Conservation (phyloP, 2,113 vertebrate species). For the Laterallus jamaicensis region DNA sequence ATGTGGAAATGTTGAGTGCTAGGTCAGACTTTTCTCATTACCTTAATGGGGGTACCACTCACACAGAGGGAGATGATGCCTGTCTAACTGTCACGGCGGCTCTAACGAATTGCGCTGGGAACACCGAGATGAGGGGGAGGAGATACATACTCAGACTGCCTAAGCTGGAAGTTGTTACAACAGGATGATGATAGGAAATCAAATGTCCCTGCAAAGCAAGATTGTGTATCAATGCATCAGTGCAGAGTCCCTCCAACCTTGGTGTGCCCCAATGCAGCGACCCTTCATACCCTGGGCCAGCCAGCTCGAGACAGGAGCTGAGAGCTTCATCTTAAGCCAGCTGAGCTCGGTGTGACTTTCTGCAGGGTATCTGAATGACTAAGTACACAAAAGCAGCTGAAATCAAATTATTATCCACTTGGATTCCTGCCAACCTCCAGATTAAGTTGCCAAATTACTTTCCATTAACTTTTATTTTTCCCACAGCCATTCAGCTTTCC, state of each 20-base stretch:
- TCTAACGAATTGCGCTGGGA: neutral
- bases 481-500: neutral
- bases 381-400: constrained; percentile 41
- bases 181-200: neutral
- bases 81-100: neutral
- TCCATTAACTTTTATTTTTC: constrained; percentile 55
- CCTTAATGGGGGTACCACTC: neutral
- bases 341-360: neutral
- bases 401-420: constrained; percentile 56
- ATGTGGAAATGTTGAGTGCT: neutral
- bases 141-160: neutral
- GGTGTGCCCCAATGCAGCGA: rapidly evolving
- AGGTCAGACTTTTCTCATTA: neutral
- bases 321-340: neutral
- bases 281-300: rapidly evolving
- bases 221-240: rapidly evolving
- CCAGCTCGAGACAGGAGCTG: neutral
- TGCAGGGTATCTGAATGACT: constrained; percentile 15
- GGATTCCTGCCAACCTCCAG: constrained; percentile 16
- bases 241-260: rapidly evolving
- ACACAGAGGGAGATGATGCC: neutral
- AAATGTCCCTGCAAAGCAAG: neutral
- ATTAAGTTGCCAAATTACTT: constrained; percentile 59
- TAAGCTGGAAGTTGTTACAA: neutral
- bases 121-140: neutral